Evolutionary conservation across 2,888 invertebrate species (phyloP), one percentile per base, ranked within the genome.

Genomic region (Pristionchus maxplancki): DNA sequence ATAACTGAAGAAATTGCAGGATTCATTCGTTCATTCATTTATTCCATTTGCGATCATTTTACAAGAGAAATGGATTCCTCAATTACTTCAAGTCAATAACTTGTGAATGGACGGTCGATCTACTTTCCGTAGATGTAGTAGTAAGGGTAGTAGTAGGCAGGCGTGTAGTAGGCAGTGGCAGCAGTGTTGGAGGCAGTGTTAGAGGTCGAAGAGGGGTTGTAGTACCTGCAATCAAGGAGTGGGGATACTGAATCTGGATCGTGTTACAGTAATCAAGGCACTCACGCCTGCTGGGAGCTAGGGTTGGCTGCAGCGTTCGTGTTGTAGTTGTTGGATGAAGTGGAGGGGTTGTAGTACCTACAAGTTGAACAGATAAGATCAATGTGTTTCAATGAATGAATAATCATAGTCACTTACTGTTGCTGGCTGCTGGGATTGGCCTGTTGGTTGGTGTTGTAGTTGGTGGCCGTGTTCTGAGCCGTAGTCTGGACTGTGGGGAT

Each of bases 101-200:
- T 58, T 20, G 13, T 17, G 67, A 13, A 34, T 67, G 34, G 34
- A 9, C 15, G 11, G 4, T 34, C 15, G 9, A 34, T 78, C 78
- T 78, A 78, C 78, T 78, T 78, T 78, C 78, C 78, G n/a, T 78
- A 78, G n/a, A 78, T 48, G 44, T 78, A 78, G 78, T 78, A 78
- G 78, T 83, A 83, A 44, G 82, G 50, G 34, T 83, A 83, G 53
- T 83, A 83, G 28, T 83, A 83, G 53, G 82, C 82, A 34, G 82
- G 82, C 53, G 82, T 83, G 53, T 83, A 78, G 71, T 83, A 81
- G 34, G 82, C 53, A 53, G 82, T 53, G 20, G 82, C 34, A 24
- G 20, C 53, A 31, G 53, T 53, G n/a, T 78, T 78, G 44, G 44
- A 31, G 34, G 82, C 31, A 40, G 82, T 53, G 31, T 50, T 81